Conservation (phyloP, 1,140 invertebrate genomes). For the Papilio polytes region DNA sequence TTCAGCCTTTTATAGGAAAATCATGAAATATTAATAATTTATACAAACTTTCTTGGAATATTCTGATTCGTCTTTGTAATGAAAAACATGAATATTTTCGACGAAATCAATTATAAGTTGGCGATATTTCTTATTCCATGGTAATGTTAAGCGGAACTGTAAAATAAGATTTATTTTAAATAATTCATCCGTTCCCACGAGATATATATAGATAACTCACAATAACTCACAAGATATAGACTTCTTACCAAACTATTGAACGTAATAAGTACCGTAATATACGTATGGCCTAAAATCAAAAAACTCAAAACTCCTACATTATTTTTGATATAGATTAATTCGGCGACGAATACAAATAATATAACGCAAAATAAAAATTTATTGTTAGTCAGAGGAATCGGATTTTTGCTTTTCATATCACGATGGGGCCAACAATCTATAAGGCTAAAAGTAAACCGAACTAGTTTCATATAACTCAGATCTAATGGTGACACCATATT, state of each 20-base stretch:
- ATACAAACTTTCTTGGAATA: slow-evolving; percentile 49
- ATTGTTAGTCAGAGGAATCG: not conserved
- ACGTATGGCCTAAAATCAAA: slow-evolving; percentile 45
- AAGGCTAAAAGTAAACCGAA: not conserved
- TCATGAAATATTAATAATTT: slow-evolving; percentile 2
- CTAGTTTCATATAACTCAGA: not conserved
- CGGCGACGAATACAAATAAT: not conserved
- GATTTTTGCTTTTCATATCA: slow-evolving; percentile 9
- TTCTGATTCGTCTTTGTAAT: slow-evolving; percentile 46
- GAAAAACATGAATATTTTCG: slow-evolving; percentile 48
- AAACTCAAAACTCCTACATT: slow-evolving; percentile 41
- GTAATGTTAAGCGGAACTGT: slow-evolving; percentile 42
- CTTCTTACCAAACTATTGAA: slow-evolving; percentile 42
- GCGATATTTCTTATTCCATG: slow-evolving; percentile 39
- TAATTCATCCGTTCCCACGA: not conserved
- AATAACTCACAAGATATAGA: slow-evolving; percentile 24
- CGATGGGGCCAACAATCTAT: not conserved
- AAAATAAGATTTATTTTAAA: not conserved
- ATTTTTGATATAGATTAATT: slow-evolving; percentile 24
- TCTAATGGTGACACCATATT: not conserved
- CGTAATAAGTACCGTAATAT: slow-evolving; percentile 46
- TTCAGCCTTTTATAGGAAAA: not conserved
- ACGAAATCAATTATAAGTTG: slow-evolving; percentile 42
- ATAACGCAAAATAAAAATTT: not conserved
- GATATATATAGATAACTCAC: too few species aligned